Percentiles rank a stretch among this genome's conserved stretches.
phyloP scores from a whole-genome alignment of 2,888 invertebrate species.

The Diaphora mendica region DNA sequence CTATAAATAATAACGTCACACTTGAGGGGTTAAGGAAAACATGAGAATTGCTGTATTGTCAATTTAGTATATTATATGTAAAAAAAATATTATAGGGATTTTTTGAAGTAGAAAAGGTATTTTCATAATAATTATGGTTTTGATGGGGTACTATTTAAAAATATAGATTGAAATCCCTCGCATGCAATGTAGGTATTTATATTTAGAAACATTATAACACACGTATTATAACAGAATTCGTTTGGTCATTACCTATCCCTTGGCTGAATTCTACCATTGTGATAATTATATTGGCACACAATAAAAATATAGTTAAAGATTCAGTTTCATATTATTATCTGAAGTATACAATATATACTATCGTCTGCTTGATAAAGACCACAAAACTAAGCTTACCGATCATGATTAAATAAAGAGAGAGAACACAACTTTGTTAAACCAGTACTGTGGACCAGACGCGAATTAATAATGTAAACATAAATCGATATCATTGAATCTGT shows the following conservation, averaged over 20 bases:
- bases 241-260: not conserved
- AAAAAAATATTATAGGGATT: too few species aligned
- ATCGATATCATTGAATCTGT: not conserved
- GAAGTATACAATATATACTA: not conserved
- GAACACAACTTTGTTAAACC: conserved; percentile 3
- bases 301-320: not conserved
- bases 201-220: too few species aligned
- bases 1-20: too few species aligned
- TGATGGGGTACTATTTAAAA: not conserved
- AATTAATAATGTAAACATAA: not conserved
- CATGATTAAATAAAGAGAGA: conserved; percentile 4
- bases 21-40: too few species aligned
- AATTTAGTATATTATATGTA: too few species aligned
- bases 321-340: not conserved
- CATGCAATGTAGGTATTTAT: too few species aligned
- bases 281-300: not conserved
- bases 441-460: not conserved
- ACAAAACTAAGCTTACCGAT: not conserved
- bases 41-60: too few species aligned
- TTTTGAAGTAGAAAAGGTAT: too few species aligned
- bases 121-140: too few species aligned
- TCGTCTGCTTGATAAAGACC: not conserved
- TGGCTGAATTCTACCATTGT: not conserved
- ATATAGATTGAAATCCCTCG: not conserved
- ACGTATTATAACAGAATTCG: too few species aligned